Percentiles rank a stretch among this genome's conserved stretches.
Conservation (phyloP, 2,113 vertebrate species). For the Notiomystis cincta region DNA sequence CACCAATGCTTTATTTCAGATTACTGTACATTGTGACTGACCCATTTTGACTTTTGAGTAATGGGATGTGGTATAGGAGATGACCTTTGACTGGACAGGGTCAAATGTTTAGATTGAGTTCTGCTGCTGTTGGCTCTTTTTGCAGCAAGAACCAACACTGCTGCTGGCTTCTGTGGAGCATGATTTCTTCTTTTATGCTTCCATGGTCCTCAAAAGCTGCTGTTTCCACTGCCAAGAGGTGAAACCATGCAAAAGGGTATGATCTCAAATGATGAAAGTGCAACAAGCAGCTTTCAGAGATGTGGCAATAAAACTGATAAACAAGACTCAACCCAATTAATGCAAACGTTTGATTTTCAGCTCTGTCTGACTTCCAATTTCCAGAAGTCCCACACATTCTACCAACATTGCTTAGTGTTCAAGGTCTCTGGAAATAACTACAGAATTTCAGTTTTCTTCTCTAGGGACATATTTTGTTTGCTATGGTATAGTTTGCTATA, state of each 20-base stretch:
- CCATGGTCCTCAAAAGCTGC: background rate
- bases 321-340: background rate
- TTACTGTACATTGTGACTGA: background rate
- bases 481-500: background rate
- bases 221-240: background rate
- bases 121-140: background rate
- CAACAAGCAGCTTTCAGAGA: background rate
- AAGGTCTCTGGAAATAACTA: background rate
- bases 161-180: background rate
- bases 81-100: background rate
- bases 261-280: background rate
- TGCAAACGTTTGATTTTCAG: background rate
- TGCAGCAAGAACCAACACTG: background rate
- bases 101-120: background rate
- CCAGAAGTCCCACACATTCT: background rate
- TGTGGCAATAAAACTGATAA: background rate
- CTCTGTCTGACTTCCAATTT: background rate
- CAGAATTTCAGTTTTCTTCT: background rate
- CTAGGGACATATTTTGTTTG: background rate
- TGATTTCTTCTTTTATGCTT: background rate
- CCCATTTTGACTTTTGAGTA: background rate
- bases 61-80: background rate
- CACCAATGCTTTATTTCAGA: background rate
- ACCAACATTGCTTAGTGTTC: background rate
- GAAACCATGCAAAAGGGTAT: background rate